phyloP scores from a whole-genome alignment of 2,888 invertebrate genomes.

The Nipponacmea schrenckii region DNA sequence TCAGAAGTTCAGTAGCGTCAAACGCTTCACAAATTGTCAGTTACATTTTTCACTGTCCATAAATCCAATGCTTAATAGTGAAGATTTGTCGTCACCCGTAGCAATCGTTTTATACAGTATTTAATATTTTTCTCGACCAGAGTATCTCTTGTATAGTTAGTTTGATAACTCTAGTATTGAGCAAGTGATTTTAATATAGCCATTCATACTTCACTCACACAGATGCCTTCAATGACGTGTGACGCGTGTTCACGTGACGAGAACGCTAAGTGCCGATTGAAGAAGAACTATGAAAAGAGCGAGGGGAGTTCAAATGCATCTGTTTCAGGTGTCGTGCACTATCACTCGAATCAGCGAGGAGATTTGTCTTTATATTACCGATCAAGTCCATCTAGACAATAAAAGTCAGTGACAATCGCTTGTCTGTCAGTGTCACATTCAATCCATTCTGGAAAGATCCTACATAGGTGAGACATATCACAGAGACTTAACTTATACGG shows the following conservation, averaged over 20 bases:
- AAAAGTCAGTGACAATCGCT: conserved; percentile 3
- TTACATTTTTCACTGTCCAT: no score
- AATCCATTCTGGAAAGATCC: background rate
- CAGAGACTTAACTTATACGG: background rate
- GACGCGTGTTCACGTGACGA: background rate
- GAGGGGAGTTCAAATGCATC: background rate
- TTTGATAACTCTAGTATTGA: no score
- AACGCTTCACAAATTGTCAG: no score
- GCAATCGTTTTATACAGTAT: no score
- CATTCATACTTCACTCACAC: no score
- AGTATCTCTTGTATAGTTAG: no score
- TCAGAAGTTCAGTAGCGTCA: no score
- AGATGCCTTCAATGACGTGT: background rate
- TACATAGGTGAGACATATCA: background rate
- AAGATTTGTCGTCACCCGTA: no score
- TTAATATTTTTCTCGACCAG: no score
- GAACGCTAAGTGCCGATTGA: background rate
- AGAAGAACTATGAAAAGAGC: background rate
- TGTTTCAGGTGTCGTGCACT: background rate
- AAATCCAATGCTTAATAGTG: no score
- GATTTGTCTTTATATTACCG: background rate
- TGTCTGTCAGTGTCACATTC: background rate
- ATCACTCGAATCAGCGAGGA: background rate
- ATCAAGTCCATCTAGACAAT: background rate
- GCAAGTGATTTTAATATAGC: no score